Conservation (phyloP, 2,113 vertebrate species). For the Patagioenas fasciata region DNA sequence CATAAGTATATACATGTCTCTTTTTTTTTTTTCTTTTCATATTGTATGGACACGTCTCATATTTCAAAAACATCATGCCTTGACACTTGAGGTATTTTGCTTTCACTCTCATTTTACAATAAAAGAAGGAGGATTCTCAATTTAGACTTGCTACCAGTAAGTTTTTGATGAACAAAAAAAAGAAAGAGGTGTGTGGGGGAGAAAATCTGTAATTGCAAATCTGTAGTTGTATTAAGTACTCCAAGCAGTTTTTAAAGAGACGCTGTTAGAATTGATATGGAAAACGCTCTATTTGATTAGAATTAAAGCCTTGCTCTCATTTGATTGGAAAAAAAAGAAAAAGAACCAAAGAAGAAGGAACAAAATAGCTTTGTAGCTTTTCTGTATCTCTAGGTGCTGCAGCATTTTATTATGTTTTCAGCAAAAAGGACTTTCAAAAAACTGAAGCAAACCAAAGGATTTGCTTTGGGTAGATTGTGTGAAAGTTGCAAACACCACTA, state of each 20-base stretch:
- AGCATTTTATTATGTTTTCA: neutral
- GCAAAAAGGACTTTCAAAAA: neutral
- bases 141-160: neutral
- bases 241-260: neutral
- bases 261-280: neutral
- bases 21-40: neutral
- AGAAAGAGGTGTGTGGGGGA: no score
- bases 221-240: neutral
- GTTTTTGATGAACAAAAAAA: neutral
- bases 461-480: slow-evolving; percentile 18
- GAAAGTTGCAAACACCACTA: slow-evolving; percentile 29
- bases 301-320: neutral
- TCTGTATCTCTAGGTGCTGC: neutral
- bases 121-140: neutral
- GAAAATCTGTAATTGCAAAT: neutral
- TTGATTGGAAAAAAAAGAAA: neutral
- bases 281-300: neutral
- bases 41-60: accelerated
- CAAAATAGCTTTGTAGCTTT: neutral
- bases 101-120: neutral
- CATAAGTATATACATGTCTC: neutral
- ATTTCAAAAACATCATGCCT: neutral
- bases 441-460: neutral
- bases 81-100: neutral
- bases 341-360: neutral